These are phyloP conservation scores for Rhinolophus ferrumequinum DNA, from an alignment of 2,113 vertebrate genomes.

Conservation along the genomic window DNA sequence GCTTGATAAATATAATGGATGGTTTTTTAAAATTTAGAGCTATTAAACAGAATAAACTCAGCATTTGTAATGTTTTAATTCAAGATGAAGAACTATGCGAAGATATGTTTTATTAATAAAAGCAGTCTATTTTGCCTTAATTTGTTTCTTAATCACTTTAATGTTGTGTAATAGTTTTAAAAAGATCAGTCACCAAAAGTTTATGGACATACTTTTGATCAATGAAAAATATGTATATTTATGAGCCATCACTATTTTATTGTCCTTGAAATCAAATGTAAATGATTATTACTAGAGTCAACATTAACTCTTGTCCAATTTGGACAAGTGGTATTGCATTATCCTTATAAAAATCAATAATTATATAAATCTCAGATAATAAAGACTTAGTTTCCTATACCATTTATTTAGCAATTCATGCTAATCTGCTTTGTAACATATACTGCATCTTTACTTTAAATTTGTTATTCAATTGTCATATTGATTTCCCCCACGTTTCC, in stretches of 20 bases:
- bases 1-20: slow-evolving; percentile 55
- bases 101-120: slow-evolving; percentile 68
- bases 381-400: background rate
- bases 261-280: slow-evolving; percentile 57
- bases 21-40: slow-evolving; percentile 49
- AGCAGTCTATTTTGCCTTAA: slow-evolving; percentile 76
- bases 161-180: slow-evolving; percentile 66
- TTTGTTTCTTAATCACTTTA: slow-evolving; percentile 78
- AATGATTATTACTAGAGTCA: slow-evolving; percentile 32
- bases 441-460: slow-evolving; percentile 27
- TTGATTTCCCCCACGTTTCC: background rate
- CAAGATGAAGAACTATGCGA: slow-evolving; percentile 62
- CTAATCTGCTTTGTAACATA: slow-evolving; percentile 6
- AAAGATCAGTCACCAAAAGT: slow-evolving; percentile 56
- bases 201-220: slow-evolving; percentile 1
- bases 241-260: slow-evolving; percentile 50
- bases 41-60: slow-evolving; percentile 70
- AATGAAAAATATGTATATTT: slow-evolving; percentile 53
- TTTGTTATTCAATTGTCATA: background rate
- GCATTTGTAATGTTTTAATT: slow-evolving; percentile 77
- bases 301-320: slow-evolving; percentile 7
- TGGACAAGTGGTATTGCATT: slow-evolving; percentile 36
- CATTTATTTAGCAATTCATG: background rate
- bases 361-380: slow-evolving; percentile 29
- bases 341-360: slow-evolving; percentile 51